Evolutionary conservation across 2,113 vertebrate species (phyloP), one percentile per base, ranked within the genome.

Genomic region (Ciconia maguari): DNA sequence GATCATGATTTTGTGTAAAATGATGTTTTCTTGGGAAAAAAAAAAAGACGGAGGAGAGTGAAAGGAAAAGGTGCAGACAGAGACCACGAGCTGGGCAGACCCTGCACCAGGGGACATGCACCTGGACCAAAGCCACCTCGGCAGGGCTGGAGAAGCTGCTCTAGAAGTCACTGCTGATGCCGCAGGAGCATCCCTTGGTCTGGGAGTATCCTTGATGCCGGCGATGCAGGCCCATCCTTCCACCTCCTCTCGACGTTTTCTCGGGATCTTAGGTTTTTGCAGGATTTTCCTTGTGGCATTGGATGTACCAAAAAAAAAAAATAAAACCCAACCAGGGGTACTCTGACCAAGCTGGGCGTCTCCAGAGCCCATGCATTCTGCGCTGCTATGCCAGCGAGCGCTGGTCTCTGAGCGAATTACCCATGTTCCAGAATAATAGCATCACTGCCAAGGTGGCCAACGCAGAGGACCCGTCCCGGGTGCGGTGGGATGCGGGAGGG

Each of bases 391-490:
- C 17, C 24, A 32, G 21, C 1, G 7, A 69, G 54, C 4, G 4
- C 30, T 13, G 13, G 46, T 20, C 30, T 78, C 84, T 21, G 32
- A 52, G 36, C 2, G 1, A 61, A 52, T 24, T 54, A 46, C 22
- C 75, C 19, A 30, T 10, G 10, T 49, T 19, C 29, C 55, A 62
- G 5, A 22, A 32, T 27, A 61, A 34, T 3, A 55, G 21, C 6
- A 22, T 54, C 24, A 3, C 64, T 60, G 36, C 25, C 52, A 44
- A 21, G 29, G 46, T 54, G 34, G 14, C 49, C 65, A 46, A 54
- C 3, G 2, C 27, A 36, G 38, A 78, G 25, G 55, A 36, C 6
- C 13, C 4, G 2, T 25, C 10, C 38, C 0, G 2, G 61, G 5
- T 42, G n/a, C 6, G 0, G 71, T 42, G 44, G 54, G 30, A n/a